Base-by-base conservation (phyloP, 2,113 vertebrate species). In the Trematomus loennbergii region DNA sequence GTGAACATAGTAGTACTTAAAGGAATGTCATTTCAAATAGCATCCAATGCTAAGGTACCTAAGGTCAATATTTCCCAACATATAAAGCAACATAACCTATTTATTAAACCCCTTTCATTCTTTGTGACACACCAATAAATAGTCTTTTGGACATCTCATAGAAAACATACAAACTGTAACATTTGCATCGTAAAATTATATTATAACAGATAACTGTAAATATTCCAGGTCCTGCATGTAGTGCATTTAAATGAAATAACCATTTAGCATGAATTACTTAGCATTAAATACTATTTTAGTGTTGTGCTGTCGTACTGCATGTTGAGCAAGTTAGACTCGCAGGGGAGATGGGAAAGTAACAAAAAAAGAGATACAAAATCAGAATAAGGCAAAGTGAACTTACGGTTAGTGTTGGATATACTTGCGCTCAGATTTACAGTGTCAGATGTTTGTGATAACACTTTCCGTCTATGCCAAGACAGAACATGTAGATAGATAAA, bases 351-450 rank as follows among this genome's bases (percentile, higher is more conserved):
- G 40, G 10, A 25, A 52, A 65, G 18, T 5, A 15, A n/a, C n/a
- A n/a, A 53, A 61, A 17, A n/a, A 40, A 36, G 20, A 63, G n/a
- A 67, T 18, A 74, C 1, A 71, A 58, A 74, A 22, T 59, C 78
- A 36, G 74, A 83, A 75, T 84, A 89, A 88, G 87, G 89, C 89
- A 87, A 89, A 84, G 68, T 73, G 64, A 90, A 70, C n/a, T 55
- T 49, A 63, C 49, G 63, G 57, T 48, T 61, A 77, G 65, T 57
- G 59, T 81, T 36, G 70, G 59, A 58, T 60, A 58, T 59, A 22
- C 29, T 78, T 67, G 46, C 40, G 53, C 62, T 79, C 46, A 9
- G 65, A 67, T 76, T 64, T 15, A 64, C 5, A 40, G 49, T n/a
- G 33, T 48, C 43, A 69, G 33, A 70, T 50, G 59, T 17, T 20